A percentile compares a stretch with the other conserved stretches of the same genome.
These are phyloP conservation scores for Neotoxoptera formosana DNA, from an alignment of 1,140 invertebrate species.

Conservation along the genomic window DNA sequence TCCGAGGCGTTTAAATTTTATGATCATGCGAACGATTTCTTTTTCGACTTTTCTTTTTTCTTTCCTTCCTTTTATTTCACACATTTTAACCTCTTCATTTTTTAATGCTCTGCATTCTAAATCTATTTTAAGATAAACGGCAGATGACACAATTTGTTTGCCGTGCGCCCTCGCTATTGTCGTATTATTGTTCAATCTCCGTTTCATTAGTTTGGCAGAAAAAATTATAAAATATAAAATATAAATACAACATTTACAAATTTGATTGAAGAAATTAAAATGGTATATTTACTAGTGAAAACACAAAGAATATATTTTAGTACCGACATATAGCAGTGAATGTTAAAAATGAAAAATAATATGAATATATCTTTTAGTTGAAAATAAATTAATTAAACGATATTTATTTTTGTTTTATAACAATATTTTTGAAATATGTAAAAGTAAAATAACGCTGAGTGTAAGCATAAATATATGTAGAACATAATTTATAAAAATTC, in stretches of 20 bases:
- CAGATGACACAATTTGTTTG: not conserved
- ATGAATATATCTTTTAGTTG: not conserved
- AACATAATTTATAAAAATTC: not conserved
- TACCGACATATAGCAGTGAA: not conserved
- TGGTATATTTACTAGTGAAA: not conserved
- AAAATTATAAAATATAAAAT: not conserved
- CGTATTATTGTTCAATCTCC: too few species aligned
- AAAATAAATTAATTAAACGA: not conserved
- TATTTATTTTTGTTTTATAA: not conserved
- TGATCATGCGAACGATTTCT: not conserved
- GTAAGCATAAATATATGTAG: not conserved
- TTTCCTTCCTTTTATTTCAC: not conserved
- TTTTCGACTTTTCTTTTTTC: not conserved
- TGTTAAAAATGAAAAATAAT: not conserved
- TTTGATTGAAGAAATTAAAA: not conserved
- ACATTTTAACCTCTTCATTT: not conserved
- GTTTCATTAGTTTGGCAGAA: not conserved
- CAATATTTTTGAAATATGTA: conserved; percentile 8
- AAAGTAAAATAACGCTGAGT: not conserved
- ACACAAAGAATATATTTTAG: not conserved
- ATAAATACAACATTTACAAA: not conserved
- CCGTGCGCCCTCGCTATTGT: not conserved
- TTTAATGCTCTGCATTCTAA: not conserved
- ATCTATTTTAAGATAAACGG: not conserved
- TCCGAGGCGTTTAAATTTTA: conserved; percentile 23